Percentiles rank a stretch among this genome's conserved stretches.
phyloP scores from a whole-genome alignment of 2,888 invertebrate species.

The Patella caerulea region DNA sequence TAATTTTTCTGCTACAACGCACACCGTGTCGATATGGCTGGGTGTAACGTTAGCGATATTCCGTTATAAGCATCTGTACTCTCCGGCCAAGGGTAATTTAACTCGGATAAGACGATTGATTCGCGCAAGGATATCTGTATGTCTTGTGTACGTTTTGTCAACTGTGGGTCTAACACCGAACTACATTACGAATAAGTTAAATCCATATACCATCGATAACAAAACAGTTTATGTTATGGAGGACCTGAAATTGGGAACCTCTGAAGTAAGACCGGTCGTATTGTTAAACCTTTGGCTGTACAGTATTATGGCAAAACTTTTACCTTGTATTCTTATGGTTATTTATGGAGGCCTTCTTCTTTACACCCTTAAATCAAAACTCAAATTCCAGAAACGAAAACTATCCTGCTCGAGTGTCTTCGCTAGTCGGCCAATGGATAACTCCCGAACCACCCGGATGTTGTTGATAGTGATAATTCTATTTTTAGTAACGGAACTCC shows the following conservation, averaged over 20 bases:
- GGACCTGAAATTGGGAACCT: slow-evolving; percentile 46
- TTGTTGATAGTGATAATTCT: slow-evolving; percentile 86
- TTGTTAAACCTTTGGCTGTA: slow-evolving; percentile 87
- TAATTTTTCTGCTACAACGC: slow-evolving; percentile 88
- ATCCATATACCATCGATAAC: slow-evolving; percentile 26
- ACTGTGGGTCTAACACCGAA: slow-evolving; percentile 87
- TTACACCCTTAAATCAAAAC: slow-evolving; percentile 50
- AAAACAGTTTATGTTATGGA: slow-evolving; percentile 48
- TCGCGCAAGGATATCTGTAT: slow-evolving; percentile 82
- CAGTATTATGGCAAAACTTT: slow-evolving; percentile 90
- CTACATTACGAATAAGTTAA: slow-evolving; percentile 83
- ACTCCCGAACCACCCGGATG: slow-evolving; percentile 88
- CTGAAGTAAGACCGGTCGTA: slow-evolving; percentile 47
- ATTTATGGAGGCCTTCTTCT: slow-evolving; percentile 74
- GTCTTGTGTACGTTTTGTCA: slow-evolving; percentile 87
- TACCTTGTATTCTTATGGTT: slow-evolving; percentile 89
- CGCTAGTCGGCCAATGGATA: slow-evolving; percentile 43
- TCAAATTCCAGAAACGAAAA: slow-evolving; percentile 37
- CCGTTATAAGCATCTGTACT: slow-evolving; percentile 78
- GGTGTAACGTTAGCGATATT: slow-evolving; percentile 93
- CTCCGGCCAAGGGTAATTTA: slow-evolving; percentile 82
- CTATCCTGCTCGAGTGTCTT: slow-evolving; percentile 28
- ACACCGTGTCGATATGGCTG: slow-evolving; percentile 93
- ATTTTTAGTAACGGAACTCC: slow-evolving; percentile 90
- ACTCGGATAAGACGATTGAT: slow-evolving; percentile 56